phyloP scores from a whole-genome alignment of 2,113 vertebrate species.

The Varanus komodoensis region DNA sequence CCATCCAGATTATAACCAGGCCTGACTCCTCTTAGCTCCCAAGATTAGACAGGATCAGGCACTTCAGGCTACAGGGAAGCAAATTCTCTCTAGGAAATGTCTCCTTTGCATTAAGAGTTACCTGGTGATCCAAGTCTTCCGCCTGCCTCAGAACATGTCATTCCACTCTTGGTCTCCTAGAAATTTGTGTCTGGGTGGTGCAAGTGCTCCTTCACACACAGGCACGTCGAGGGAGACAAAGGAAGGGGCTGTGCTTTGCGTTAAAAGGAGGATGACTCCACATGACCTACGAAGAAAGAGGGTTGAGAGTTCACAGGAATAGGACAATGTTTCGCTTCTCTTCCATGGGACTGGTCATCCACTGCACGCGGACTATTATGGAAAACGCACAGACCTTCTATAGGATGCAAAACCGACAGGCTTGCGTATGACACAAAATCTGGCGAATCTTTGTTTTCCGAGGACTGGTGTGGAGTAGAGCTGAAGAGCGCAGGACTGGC shows the following conservation, averaged over 20 bases:
- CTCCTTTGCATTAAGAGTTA: neutral
- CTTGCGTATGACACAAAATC: neutral
- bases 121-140: neutral
- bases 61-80: too few relatives aligned
- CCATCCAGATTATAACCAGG: too few relatives aligned
- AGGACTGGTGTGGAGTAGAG: too few relatives aligned
- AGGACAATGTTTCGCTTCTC: neutral
- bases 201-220: neutral
- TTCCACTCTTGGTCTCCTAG: neutral
- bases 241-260: neutral
- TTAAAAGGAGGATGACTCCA: neutral
- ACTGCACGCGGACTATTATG: too few relatives aligned
- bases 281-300: neutral
- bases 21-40: too few relatives aligned
- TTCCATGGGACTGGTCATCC: neutral
- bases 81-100: neutral
- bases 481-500: too few relatives aligned
- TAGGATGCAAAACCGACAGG: too few relatives aligned
- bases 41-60: too few relatives aligned
- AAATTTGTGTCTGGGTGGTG: neutral
- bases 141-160: neutral
- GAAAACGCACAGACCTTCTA: neutral
- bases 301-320: neutral
- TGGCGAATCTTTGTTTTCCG: neutral
- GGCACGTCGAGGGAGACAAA: neutral